These are phyloP conservation scores for Pseudomyrmex cubaensis DNA, from an alignment of 1,140 invertebrate species.

Conservation along the genomic window DNA sequence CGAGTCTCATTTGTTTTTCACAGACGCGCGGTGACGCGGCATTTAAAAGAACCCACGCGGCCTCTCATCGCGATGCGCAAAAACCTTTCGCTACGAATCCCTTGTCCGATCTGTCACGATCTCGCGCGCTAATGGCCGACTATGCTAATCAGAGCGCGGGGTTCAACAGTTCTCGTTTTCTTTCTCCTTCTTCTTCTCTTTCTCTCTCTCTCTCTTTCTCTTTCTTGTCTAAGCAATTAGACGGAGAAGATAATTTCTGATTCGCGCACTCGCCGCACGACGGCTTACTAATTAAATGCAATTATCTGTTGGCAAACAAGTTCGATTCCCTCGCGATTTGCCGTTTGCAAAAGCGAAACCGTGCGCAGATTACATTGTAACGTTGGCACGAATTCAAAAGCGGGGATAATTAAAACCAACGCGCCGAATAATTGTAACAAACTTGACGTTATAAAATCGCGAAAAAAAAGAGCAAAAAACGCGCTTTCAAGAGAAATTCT, in stretches of 20 bases:
- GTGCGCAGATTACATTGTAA: too few relatives aligned
- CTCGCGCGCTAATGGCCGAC: constrained; percentile 45
- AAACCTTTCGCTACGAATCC: constrained; percentile 44
- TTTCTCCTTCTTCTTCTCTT: too few relatives aligned
- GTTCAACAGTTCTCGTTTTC: neutral
- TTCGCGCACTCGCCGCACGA: constrained; percentile 32
- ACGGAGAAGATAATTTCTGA: constrained; percentile 43
- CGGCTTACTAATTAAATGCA: constrained; percentile 54
- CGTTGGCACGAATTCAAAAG: constrained; percentile 22
- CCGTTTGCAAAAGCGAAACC: constrained; percentile 29
- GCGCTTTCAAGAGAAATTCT: too few relatives aligned
- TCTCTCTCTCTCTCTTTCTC: constrained; percentile 1
- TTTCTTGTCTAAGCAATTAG: constrained; percentile 24
- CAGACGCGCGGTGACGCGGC: constrained; percentile 6
- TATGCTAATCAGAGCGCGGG: constrained; percentile 32
- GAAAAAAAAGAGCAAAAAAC: neutral
- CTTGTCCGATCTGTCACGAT: constrained; percentile 56
- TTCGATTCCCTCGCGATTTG: constrained; percentile 45
- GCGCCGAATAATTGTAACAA: neutral
- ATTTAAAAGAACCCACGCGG: constrained; percentile 19
- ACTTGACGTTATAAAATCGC: neutral
- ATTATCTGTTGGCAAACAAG: constrained; percentile 59
- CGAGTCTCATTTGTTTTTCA: constrained; percentile 39
- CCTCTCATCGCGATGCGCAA: constrained; percentile 5
- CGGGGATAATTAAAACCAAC: neutral